Conservation (phyloP, 53 echinoderm and acorn worm genomes). For the Glandiceps talaboti region DNA sequence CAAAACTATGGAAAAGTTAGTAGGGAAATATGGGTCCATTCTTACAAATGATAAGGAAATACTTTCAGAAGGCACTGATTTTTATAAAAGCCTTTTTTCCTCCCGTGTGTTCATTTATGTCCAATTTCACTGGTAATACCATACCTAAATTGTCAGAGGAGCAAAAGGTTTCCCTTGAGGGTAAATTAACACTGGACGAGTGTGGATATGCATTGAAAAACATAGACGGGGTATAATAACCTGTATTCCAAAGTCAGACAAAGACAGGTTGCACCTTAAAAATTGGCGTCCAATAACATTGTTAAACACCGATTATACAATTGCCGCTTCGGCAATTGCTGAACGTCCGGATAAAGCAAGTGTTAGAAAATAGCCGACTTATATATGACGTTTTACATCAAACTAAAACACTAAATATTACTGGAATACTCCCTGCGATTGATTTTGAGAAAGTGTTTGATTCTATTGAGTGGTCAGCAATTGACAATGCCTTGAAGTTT, state of each 20-base stretch:
- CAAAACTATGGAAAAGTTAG: not conserved
- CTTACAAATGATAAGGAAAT: not conserved
- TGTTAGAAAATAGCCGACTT: too few species aligned
- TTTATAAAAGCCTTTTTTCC: not conserved
- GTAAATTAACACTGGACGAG: not conserved
- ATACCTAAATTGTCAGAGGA: not conserved
- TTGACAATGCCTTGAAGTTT: too few species aligned
- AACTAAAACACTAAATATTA: too few species aligned
- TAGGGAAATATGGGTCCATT: not conserved
- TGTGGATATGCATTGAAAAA: not conserved
- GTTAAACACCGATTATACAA: too few species aligned
- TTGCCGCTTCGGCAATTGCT: too few species aligned
- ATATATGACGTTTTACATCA: too few species aligned
- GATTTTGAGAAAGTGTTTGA: too few species aligned
- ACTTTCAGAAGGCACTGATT: not conserved
- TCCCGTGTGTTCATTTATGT: not conserved
- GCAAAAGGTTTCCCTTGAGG: not conserved
- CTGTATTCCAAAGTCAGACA: not conserved
- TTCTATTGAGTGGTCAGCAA: too few species aligned
- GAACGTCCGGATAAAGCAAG: too few species aligned
- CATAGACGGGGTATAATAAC: not conserved
- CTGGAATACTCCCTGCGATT: too few species aligned
- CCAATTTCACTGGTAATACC: not conserved
- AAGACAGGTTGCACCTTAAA: not conserved
- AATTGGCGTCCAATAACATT: not conserved